Conservation (phyloP, 2,797 vertebrate species). For the Lutjanus campechanus region DNA sequence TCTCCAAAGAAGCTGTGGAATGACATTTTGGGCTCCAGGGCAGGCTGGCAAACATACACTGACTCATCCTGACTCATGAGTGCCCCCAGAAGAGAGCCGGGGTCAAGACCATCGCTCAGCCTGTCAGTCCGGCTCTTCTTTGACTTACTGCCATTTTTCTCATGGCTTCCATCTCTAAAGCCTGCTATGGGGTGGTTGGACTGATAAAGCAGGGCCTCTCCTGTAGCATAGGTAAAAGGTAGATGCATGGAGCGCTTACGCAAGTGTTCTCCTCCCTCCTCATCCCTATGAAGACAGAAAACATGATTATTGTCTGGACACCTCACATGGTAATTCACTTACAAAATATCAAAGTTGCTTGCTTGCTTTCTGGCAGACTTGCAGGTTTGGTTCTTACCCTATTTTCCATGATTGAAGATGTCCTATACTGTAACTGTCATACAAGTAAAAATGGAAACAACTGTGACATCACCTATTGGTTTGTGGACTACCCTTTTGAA, state of each 20-base stretch:
- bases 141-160: constrained; percentile 77
- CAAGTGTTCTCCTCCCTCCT: constrained; percentile 89
- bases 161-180: constrained; percentile 71
- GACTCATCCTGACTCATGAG: constrained; percentile 89
- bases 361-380: neutral
- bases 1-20: constrained; percentile 78
- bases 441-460: neutral
- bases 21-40: constrained; percentile 74
- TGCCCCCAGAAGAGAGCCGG: constrained; percentile 84
- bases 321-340: neutral
- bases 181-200: constrained; percentile 79
- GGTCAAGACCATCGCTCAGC: constrained; percentile 70
- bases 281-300: constrained; percentile 79
- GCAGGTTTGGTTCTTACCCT: neutral
- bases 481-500: too few relatives aligned
- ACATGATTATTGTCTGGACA: neutral
- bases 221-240: constrained; percentile 88
- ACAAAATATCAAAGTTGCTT: neutral
- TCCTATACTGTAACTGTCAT: neutral
- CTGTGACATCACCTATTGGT: too few relatives aligned
- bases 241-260: constrained; percentile 86
- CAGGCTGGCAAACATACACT: constrained; percentile 81
- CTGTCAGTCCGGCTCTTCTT: constrained; percentile 81
- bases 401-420: neutral
- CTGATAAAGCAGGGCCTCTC: constrained; percentile 90